Conservation (phyloP, 2,888 invertebrate species). For the Petrolisthes manimaculis region DNA sequence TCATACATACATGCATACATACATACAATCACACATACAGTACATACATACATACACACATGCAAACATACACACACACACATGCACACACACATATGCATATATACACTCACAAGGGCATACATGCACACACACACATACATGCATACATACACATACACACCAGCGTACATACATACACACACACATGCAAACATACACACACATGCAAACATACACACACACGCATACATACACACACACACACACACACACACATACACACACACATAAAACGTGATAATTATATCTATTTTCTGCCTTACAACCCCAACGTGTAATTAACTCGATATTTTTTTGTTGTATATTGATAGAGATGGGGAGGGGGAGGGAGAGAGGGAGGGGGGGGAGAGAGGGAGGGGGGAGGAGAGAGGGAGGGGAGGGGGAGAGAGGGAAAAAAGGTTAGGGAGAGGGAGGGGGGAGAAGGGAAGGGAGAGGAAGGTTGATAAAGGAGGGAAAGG, state of each 20-base stretch:
- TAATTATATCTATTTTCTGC: too few species aligned
- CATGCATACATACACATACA: neutral
- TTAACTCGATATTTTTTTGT: too few species aligned
- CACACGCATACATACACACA: neutral
- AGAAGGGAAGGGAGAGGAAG: neutral
- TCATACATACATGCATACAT: slow-evolving; percentile 14
- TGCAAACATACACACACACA: neutral
- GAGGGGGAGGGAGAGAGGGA: neutral
- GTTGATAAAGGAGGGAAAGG: neutral
- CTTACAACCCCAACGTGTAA: too few species aligned
- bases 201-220: too few species aligned
- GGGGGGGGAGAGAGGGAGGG: neutral
- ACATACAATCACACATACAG: neutral
- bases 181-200: too few species aligned
- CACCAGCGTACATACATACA: too few species aligned
- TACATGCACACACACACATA: neutral
- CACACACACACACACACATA: neutral
- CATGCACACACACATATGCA: neutral
- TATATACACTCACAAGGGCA: too few species aligned
- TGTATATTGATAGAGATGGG: neutral
- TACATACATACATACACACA: neutral
- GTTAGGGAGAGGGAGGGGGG: neutral
- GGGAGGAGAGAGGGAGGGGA: neutral
- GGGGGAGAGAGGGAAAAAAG: neutral
- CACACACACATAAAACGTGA: too few species aligned